Evolutionary conservation across 1,140 invertebrate species (phyloP).

Genomic region (Halyomorpha halys): DNA sequence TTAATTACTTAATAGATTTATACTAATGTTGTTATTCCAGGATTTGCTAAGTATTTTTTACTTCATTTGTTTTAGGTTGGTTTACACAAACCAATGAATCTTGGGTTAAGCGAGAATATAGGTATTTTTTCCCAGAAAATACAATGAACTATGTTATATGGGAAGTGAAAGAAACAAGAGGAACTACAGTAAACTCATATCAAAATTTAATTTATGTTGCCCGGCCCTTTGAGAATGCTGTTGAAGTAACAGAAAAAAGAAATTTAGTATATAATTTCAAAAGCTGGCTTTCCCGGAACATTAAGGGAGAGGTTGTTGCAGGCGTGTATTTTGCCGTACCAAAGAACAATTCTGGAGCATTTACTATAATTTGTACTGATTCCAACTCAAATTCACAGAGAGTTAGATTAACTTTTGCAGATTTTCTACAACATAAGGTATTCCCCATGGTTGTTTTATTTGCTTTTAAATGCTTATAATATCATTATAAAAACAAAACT

Average conservation of each 20-base stretch:
- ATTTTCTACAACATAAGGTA: constrained; percentile 9
- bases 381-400: constrained; percentile 2
- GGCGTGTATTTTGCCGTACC: constrained; percentile 12
- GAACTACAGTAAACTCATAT: constrained; percentile 37
- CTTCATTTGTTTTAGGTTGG: constrained; percentile 48
- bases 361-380: constrained; percentile 16
- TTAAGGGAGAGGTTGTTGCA: constrained; percentile 14
- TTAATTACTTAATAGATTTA: too few species aligned
- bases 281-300: constrained; percentile 19
- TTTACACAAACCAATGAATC: constrained; percentile 68
- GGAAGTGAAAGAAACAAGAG: constrained; percentile 53
- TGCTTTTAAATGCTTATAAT: neutral
- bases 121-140: constrained; percentile 53
- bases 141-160: constrained; percentile 69
- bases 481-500: neutral
- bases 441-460: neutral
- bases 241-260: constrained; percentile 75
- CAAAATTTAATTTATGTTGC: constrained; percentile 62
- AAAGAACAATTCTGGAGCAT: neutral
- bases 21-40: too few species aligned
- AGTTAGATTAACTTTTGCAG: neutral
- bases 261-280: constrained; percentile 80
- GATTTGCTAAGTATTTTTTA: too few species aligned
- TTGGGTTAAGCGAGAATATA: constrained; percentile 66
- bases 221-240: constrained; percentile 64